Evolutionary conservation across 1,140 invertebrate species (phyloP).

Genomic region (Cotesia glomerata): DNA sequence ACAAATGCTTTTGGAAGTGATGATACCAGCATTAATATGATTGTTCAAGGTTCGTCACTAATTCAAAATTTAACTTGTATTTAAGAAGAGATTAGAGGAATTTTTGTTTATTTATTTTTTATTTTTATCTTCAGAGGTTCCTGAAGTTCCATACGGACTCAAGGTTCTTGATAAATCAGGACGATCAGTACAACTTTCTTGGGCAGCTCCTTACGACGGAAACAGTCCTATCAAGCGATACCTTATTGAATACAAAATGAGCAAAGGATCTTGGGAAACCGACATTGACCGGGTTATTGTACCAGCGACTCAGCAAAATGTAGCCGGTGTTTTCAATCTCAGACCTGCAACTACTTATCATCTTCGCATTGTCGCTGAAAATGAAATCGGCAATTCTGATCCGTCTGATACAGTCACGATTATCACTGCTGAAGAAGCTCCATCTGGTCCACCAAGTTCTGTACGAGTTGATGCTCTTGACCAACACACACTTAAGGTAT

Average conservation of each 20-base stretch:
- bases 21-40: constrained; percentile 94
- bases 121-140: constrained; percentile 74
- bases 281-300: constrained; percentile 86
- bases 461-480: constrained; percentile 90
- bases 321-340: constrained; percentile 87
- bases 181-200: constrained; percentile 86
- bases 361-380: constrained; percentile 91
- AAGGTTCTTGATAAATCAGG: constrained; percentile 93
- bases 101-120: too few species aligned
- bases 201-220: constrained; percentile 93
- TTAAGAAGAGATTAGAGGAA: too few species aligned
- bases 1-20: constrained; percentile 95
- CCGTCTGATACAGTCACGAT: constrained; percentile 92
- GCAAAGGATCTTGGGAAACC: constrained; percentile 83
- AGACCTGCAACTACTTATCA: constrained; percentile 92
- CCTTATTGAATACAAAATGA: constrained; percentile 91
- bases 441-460: constrained; percentile 80
- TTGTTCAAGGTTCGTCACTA: constrained; percentile 80
- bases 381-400: constrained; percentile 89
- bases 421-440: constrained; percentile 94
- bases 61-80: too few species aligned
- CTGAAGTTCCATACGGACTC: constrained; percentile 88
- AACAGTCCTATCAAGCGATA: constrained; percentile 93
- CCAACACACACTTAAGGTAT: constrained; percentile 87
- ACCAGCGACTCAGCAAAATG: constrained; percentile 79